Conservation (phyloP, 2,888 invertebrate species). For the Agonopterix alstromeriana region DNA sequence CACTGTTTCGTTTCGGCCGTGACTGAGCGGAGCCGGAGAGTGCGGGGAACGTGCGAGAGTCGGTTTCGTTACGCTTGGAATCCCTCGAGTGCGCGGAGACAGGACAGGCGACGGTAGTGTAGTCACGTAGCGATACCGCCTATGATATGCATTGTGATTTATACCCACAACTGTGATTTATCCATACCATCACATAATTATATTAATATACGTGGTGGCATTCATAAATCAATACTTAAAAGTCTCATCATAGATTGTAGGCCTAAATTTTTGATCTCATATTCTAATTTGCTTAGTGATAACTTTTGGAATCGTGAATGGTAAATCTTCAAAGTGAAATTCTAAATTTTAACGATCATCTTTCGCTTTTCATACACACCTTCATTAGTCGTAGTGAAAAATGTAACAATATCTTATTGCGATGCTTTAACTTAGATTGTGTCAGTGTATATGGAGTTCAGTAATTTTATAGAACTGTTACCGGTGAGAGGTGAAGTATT, state of each 20-base stretch:
- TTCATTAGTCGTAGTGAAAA: constrained; percentile 62
- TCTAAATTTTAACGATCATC: constrained; percentile 65
- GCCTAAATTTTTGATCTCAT: constrained; percentile 77
- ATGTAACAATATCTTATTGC: constrained; percentile 74
- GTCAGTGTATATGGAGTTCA: constrained; percentile 66
- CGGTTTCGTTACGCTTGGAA: constrained; percentile 37
- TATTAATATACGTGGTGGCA: constrained; percentile 62
- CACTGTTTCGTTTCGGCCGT: constrained; percentile 50
- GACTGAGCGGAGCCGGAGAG: constrained; percentile 11
- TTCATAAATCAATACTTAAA: constrained; percentile 68
- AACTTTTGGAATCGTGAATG: constrained; percentile 63
- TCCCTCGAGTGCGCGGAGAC: constrained; percentile 37
- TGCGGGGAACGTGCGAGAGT: background rate
- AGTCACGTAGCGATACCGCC: constrained; percentile 69
- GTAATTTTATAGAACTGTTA: constrained; percentile 64
- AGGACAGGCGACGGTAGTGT: constrained; percentile 39
- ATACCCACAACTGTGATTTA: constrained; percentile 71
- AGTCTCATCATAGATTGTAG: constrained; percentile 73
- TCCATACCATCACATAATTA: constrained; percentile 65
- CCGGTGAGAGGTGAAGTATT: constrained; percentile 51
- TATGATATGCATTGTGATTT: constrained; percentile 69
- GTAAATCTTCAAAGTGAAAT: constrained; percentile 64
- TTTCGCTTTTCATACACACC: constrained; percentile 55
- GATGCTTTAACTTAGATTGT: constrained; percentile 74
- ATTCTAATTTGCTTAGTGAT: constrained; percentile 76